Evolutionary conservation across 2,113 vertebrate species (phyloP), one percentile per base, ranked within the genome.

Genomic region (Caretta caretta): DNA sequence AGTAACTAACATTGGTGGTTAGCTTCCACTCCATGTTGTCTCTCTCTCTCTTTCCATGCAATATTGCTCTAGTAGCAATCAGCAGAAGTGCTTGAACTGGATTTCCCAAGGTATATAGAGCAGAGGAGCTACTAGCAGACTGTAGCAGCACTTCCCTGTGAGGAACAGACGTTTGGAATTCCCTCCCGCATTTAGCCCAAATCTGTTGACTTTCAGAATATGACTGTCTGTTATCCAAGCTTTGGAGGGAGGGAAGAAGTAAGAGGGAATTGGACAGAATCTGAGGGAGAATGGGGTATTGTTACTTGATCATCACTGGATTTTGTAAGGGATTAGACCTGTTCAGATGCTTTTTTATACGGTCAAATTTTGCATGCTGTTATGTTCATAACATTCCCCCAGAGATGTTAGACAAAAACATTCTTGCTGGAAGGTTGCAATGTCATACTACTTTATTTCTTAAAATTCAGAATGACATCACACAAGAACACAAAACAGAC

Each of bases 1-100:
- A 96, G 87, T 91, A 94, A 97, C 93, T 42, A 42, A 42, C 38
- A 42, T 65, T 48, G 48, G 48, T 89, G 94, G 72, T 80, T 93
- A 92, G 53, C 29, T 83, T 88, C 84, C 79, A 2, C 0, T 57
- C 84, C 24, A 50, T 95, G 78, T 93, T 80, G 94, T 8, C 27
- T 83, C 53, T 48, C 22, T 48, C 22, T 35, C 12, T 93, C 84
- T 94, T 65, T 20, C 48, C 56, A 56, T 0, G 0, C 50, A 49
- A 83, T 80, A 75, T 75, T 90, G 35, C 65, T 38, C 38, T 38
- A 38, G 35, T 72, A 31, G 65, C 65, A n/a, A 72, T 54, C 80
- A 51, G 24, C 10, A 14, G 22, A 94, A 94, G 79, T 22, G 35
- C 69, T 20, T 88, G 85, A 95, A 35, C 78, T 86, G 31, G 29